A percentile compares a stretch with the other conserved stretches of the same genome.
Conservation (phyloP, 1,140 invertebrate species). For the Bicyclus anynana region DNA sequence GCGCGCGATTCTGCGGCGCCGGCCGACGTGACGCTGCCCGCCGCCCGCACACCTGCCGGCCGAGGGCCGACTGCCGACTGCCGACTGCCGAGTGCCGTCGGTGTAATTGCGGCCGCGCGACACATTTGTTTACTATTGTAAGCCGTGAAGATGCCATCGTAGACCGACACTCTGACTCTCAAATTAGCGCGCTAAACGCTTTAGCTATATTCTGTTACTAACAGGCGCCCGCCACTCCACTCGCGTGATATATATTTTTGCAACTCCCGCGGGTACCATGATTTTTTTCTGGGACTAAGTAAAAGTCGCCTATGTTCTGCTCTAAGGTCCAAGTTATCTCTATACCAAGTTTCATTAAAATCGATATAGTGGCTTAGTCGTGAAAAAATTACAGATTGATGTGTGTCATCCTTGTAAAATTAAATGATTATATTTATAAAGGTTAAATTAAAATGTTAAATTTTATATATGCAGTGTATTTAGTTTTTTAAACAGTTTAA, state of each 20-base stretch:
- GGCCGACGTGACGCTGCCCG: slow-evolving; percentile 32
- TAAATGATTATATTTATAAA: neutral
- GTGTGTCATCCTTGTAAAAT: slow-evolving; percentile 25
- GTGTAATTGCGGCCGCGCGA: slow-evolving; percentile 65
- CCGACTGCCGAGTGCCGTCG: slow-evolving; percentile 25
- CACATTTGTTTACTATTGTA: slow-evolving; percentile 75
- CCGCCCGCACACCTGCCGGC: slow-evolving; percentile 29
- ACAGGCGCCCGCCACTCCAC: too few relatives aligned
- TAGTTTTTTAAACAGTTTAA: neutral
- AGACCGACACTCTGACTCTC: slow-evolving; percentile 49
- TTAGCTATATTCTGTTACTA: slow-evolving; percentile 38
- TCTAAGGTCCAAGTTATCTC: too few relatives aligned
- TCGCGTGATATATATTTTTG: too few relatives aligned
- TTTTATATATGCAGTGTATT: neutral
- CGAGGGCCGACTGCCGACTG: slow-evolving; percentile 25
- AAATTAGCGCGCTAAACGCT: slow-evolving; percentile 68
- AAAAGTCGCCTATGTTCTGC: too few relatives aligned
- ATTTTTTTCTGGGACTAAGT: too few relatives aligned
- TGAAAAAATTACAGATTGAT: too few relatives aligned
- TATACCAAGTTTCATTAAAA: too few relatives aligned
- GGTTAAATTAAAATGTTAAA: too few relatives aligned
- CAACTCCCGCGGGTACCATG: too few relatives aligned
- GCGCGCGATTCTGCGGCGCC: slow-evolving; percentile 54
- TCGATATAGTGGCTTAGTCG: too few relatives aligned
- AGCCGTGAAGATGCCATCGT: slow-evolving; percentile 73